Evolutionary conservation across 2,113 vertebrate genomes (phyloP).

Genomic region (Morone chrysops): DNA sequence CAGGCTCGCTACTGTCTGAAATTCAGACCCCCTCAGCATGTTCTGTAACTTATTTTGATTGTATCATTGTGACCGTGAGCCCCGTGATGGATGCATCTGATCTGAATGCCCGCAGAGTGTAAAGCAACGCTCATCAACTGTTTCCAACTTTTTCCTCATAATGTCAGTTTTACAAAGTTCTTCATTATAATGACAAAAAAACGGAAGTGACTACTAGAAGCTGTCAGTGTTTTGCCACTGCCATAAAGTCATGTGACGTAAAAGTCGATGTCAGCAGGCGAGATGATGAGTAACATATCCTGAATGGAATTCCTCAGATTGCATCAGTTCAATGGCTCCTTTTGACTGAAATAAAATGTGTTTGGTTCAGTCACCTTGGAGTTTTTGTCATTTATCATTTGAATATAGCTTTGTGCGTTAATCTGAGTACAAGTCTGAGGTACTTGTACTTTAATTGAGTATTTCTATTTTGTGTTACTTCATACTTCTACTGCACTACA

Average conservation of each 20-base stretch:
- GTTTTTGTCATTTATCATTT: not conserved
- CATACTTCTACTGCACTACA: not conserved
- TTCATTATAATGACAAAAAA: conserved; percentile 20
- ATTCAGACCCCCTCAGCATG: conserved; percentile 81
- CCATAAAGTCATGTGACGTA: not conserved
- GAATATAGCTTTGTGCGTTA: not conserved
- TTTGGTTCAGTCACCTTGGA: conserved; percentile 23
- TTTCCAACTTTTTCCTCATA: conserved; percentile 9
- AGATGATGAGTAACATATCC: not conserved
- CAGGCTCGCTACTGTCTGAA: conserved; percentile 79
- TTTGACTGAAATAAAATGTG: conserved; percentile 67
- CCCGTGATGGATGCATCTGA: conserved; percentile 20
- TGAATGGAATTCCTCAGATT: conserved; percentile 32
- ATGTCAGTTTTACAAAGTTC: conserved; percentile 44
- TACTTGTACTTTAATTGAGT: not conserved
- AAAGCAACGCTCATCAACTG: conserved; percentile 13
- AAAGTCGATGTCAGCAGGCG: not conserved
- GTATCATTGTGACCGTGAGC: conserved; percentile 42
- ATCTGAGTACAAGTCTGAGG: not conserved
- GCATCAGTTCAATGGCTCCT: conserved; percentile 21
- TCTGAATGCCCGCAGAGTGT: conserved; percentile 40
- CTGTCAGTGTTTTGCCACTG: conserved; percentile 25
- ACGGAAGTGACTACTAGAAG: conserved; percentile 12
- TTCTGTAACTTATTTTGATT: conserved; percentile 70
- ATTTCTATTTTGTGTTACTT: not conserved